Conservation (phyloP, 2,113 vertebrate genomes). For the Cyanoliseus patagonus region DNA sequence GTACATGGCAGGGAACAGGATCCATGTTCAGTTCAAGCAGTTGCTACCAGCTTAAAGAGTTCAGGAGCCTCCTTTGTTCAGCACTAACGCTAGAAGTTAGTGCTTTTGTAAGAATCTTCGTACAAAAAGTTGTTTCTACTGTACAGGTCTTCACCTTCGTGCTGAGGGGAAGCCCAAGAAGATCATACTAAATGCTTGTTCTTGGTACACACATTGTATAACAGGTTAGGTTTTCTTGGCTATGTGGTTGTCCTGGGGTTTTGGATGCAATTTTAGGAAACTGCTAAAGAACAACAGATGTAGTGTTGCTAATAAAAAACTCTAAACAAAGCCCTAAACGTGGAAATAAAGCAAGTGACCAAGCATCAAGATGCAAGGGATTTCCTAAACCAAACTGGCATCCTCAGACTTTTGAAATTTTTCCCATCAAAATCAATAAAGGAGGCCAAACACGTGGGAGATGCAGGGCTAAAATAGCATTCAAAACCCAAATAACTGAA, state of each 20-base stretch:
- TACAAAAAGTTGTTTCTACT: neutral
- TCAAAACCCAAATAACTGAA: neutral
- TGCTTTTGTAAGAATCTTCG: neutral
- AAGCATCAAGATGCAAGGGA: neutral
- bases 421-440: neutral
- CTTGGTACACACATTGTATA: fast-evolving
- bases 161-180: neutral
- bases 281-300: neutral
- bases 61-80: neutral
- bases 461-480: neutral
- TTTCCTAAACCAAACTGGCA: neutral
- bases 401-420: neutral
- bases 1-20: fast-evolving
- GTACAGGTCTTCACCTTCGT: neutral
- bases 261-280: neutral
- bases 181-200: neutral
- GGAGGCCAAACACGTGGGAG: neutral
- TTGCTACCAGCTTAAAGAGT: neutral
- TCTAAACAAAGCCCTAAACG: neutral
- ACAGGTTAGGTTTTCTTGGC: neutral
- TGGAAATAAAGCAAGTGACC: neutral
- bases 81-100: neutral
- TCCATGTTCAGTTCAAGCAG: neutral
- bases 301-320: neutral
- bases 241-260: neutral